These are phyloP conservation scores for Alviniconcha marisindica DNA, from an alignment of 1,140 invertebrate species.

Conservation along the genomic window DNA sequence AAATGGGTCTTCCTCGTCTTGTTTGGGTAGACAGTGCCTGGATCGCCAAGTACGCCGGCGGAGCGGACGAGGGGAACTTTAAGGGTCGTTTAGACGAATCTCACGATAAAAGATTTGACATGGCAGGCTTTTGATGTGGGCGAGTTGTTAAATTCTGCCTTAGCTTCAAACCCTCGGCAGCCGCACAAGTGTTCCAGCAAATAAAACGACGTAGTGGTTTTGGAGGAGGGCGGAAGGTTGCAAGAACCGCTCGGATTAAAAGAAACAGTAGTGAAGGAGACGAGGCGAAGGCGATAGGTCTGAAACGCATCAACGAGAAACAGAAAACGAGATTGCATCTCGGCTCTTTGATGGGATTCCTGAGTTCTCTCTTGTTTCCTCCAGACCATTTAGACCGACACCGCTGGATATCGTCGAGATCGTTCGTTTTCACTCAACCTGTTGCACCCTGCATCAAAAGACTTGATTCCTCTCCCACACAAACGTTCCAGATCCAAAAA, in stretches of 20 bases:
- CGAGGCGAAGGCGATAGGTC: not conserved
- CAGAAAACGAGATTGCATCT: constrained; percentile 12
- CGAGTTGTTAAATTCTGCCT: not conserved
- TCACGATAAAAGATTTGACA: not conserved
- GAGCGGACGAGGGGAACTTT: no score
- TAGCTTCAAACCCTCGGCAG: not conserved
- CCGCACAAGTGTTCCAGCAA: not conserved
- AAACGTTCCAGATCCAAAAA: no score
- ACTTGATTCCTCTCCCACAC: no score
- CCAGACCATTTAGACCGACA: not conserved
- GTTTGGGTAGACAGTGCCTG: no score
- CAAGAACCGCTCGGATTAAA: not conserved
- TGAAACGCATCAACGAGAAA: not conserved
- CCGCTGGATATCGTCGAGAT: no score
- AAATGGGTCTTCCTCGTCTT: no score
- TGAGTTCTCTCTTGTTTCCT: not conserved
- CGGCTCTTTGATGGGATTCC: constrained; percentile 5
- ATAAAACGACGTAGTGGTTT: not conserved
- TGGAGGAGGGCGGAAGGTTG: no score
- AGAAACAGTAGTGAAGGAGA: not conserved
- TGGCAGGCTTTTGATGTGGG: not conserved
- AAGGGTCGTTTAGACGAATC: no score
- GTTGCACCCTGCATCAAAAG: no score
- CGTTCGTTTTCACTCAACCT: no score
- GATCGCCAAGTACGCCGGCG: no score